Conservation (phyloP, 2,113 vertebrate genomes). For the Symphodus melops region DNA sequence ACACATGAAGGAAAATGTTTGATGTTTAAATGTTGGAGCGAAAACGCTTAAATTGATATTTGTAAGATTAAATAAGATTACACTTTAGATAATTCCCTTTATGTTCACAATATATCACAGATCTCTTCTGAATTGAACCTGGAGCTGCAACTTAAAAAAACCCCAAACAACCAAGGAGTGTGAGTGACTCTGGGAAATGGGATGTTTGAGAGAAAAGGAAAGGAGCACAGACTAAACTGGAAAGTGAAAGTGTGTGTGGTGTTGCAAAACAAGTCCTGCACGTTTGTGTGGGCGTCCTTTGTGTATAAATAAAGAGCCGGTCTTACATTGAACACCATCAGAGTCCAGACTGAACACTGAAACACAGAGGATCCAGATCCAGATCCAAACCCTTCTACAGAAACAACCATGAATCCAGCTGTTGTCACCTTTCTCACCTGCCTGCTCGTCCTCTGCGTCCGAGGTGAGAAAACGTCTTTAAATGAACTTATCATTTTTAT, state of each 20-base stretch:
- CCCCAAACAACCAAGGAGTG: too few species aligned
- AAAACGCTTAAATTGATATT: too few species aligned
- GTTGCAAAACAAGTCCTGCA: too few species aligned
- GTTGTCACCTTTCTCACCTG: neutral
- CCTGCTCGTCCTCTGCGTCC: neutral
- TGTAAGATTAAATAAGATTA: too few species aligned
- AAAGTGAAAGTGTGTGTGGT: neutral
- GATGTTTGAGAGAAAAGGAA: neutral
- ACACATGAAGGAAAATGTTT: too few species aligned
- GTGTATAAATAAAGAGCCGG: neutral
- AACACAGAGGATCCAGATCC: neutral
- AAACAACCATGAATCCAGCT: neutral
- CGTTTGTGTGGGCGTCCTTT: neutral
- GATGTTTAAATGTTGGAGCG: too few species aligned
- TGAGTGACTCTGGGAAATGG: neutral
- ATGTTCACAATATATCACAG: neutral
- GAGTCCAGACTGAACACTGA: neutral
- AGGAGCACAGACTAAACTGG: neutral
- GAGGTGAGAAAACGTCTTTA: neutral
- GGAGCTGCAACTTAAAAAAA: neutral
- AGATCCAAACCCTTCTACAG: neutral
- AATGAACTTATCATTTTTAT: too few species aligned
- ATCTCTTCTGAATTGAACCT: neutral
- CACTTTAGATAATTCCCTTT: too few species aligned
- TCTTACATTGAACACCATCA: neutral